phyloP scores from a whole-genome alignment of 2,888 invertebrate species.

The Opisthograptis luteolata region DNA sequence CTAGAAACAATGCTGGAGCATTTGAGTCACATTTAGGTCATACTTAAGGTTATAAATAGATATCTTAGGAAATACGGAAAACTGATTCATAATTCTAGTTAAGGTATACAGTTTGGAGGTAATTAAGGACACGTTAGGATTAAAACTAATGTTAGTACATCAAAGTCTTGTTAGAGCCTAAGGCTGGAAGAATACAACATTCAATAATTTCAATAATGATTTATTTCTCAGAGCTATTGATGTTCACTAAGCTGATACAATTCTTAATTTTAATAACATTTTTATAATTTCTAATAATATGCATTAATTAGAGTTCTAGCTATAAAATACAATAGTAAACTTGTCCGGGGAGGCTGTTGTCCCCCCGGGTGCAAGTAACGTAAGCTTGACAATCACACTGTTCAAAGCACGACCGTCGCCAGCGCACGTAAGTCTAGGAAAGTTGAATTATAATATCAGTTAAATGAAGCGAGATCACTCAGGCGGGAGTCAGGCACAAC shows the following conservation, averaged over 20 bases:
- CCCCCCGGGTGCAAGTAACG: constrained; percentile 52
- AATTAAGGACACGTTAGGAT: constrained; percentile 8
- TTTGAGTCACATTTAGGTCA: constrained; percentile 1
- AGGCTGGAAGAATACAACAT: constrained; percentile 70
- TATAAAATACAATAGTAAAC: constrained; percentile 81
- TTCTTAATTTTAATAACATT: constrained; percentile 82
- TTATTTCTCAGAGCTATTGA: constrained; percentile 83
- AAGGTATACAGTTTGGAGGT: constrained; percentile 30
- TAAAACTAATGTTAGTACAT: constrained; percentile 28
- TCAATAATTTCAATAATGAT: constrained; percentile 83
- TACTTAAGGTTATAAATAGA: neutral
- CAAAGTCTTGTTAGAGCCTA: constrained; percentile 18
- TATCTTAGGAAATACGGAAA: constrained; percentile 1
- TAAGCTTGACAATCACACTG: constrained; percentile 46
- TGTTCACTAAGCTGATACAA: constrained; percentile 84
- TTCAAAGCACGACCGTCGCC: constrained; percentile 37
- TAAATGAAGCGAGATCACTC: constrained; percentile 24
- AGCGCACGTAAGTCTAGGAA: constrained; percentile 31
- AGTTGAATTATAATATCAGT: constrained; percentile 32
- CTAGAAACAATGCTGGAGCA: neutral
- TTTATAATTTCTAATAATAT: constrained; percentile 80
- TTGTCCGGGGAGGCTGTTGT: constrained; percentile 63
- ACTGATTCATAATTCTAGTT: neutral
- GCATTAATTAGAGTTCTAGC: constrained; percentile 84
- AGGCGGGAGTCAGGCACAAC: constrained; percentile 28